A percentile compares a stretch with the other conserved stretches of the same genome.
phyloP scores from a whole-genome alignment of 1,140 invertebrate species.

The Sitophilus oryzae region DNA sequence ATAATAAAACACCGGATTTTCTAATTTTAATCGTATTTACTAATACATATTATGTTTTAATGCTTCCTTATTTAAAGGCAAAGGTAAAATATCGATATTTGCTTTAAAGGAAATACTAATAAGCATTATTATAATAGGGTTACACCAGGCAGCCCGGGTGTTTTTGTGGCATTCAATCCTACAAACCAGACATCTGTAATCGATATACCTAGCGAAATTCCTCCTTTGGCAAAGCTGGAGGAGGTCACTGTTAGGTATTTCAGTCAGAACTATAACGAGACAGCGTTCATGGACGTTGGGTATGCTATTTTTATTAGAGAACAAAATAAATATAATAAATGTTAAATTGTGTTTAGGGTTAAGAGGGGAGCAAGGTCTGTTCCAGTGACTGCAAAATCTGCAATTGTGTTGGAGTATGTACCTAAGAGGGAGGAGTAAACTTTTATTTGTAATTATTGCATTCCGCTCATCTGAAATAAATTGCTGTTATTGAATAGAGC shows the following conservation, averaged over 20 bases:
- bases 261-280: conserved; percentile 50
- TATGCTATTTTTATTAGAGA: conserved; percentile 38
- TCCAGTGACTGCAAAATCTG: conserved; percentile 43
- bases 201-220: conserved; percentile 45
- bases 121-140: conserved; percentile 46
- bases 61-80: conserved; percentile 9
- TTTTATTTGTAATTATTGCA: neutral
- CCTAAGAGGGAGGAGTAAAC: conserved; percentile 35
- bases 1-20: too few relatives aligned
- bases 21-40: conserved; percentile 8
- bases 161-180: conserved; percentile 59
- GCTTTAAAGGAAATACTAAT: conserved; percentile 1
- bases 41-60: conserved; percentile 12
- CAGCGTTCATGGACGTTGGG: conserved; percentile 38
- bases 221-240: conserved; percentile 43
- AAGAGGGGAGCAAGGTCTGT: conserved; percentile 38
- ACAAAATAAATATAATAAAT: conserved; percentile 18
- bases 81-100: conserved; percentile 15
- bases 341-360: too few relatives aligned
- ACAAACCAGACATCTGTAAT: conserved; percentile 43
- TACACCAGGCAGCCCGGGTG: conserved; percentile 63
- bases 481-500: too few relatives aligned
- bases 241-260: conserved; percentile 52
- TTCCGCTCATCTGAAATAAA: too few relatives aligned
- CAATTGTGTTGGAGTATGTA: conserved; percentile 48